Conservation (phyloP, 2,888 invertebrate species). For the Eristalinus aeneus region DNA sequence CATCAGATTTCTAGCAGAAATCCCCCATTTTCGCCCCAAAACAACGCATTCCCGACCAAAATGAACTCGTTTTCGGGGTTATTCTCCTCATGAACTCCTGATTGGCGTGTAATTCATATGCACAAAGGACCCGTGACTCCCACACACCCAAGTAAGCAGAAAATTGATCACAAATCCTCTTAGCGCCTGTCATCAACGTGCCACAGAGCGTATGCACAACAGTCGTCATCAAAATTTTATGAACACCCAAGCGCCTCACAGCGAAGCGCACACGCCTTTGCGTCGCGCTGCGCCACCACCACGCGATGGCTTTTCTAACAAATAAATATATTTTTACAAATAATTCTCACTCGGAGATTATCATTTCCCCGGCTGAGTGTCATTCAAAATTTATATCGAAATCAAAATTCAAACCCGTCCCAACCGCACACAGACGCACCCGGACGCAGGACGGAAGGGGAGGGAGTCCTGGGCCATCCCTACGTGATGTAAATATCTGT, state of each 20-base stretch:
- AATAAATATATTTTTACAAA: not conserved
- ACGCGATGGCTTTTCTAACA: not conserved
- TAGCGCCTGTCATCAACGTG: not conserved
- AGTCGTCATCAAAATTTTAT: not conserved
- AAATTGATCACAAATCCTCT: slow-evolving; percentile 12
- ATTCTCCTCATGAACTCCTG: not conserved
- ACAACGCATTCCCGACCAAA: too few relatives aligned
- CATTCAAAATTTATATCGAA: slow-evolving; percentile 42
- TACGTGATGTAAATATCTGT: slow-evolving; percentile 1
- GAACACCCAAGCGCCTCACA: not conserved
- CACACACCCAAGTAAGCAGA: not conserved
- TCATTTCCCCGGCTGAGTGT: not conserved
- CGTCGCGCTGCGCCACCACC: not conserved
- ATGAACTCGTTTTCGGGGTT: not conserved
- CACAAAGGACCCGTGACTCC: not conserved
- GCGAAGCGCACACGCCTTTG: not conserved
- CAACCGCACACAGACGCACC: not conserved
- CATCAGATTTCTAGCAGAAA: too few relatives aligned
- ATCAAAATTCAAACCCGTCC: slow-evolving; percentile 42
- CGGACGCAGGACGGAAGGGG: not conserved
- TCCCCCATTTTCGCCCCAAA: too few relatives aligned
- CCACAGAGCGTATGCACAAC: not conserved
- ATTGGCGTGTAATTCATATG: not conserved
- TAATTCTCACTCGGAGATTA: not conserved
- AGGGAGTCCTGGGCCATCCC: not conserved